Conservation (phyloP, 2,797 vertebrate genomes). For the Cuniculus paca region DNA sequence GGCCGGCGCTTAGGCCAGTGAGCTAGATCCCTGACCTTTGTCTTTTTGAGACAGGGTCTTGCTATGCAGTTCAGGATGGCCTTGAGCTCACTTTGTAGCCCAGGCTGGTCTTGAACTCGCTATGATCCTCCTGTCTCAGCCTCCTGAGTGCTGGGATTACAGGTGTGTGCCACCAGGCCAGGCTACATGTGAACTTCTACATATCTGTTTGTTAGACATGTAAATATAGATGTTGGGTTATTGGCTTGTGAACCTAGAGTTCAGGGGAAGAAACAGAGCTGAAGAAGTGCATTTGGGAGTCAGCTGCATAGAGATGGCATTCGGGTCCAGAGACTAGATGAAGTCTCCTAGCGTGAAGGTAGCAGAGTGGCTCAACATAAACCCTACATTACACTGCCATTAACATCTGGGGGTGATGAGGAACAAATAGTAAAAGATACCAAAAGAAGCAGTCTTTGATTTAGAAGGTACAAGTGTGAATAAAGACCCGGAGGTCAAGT, state of each 20-base stretch:
- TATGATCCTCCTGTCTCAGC: too few relatives aligned
- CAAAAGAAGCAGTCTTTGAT: background rate
- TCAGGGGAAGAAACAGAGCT: background rate
- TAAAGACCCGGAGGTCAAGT: background rate
- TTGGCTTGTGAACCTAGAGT: background rate
- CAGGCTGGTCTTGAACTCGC: too few relatives aligned
- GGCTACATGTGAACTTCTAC: conserved; percentile 11
- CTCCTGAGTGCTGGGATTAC: too few relatives aligned
- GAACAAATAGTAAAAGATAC: background rate
- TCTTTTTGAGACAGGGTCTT: too few relatives aligned
- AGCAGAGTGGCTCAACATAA: background rate
- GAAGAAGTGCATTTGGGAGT: background rate
- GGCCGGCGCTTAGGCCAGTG: too few relatives aligned
- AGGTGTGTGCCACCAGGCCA: too few relatives aligned
- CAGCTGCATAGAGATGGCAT: background rate
- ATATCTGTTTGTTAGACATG: background rate
- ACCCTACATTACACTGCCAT: background rate
- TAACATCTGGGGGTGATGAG: background rate
- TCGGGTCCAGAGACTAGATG: background rate
- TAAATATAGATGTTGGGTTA: background rate
- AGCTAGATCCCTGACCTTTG: too few relatives aligned
- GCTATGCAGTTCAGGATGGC: too few relatives aligned
- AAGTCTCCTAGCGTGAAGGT: background rate
- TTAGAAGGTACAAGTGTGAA: background rate
- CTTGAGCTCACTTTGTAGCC: too few relatives aligned